A percentile compares a stretch with the other conserved stretches of the same genome.
phyloP scores from a whole-genome alignment of 2,113 vertebrate species.

The Poeciliopsis prolifica region DNA sequence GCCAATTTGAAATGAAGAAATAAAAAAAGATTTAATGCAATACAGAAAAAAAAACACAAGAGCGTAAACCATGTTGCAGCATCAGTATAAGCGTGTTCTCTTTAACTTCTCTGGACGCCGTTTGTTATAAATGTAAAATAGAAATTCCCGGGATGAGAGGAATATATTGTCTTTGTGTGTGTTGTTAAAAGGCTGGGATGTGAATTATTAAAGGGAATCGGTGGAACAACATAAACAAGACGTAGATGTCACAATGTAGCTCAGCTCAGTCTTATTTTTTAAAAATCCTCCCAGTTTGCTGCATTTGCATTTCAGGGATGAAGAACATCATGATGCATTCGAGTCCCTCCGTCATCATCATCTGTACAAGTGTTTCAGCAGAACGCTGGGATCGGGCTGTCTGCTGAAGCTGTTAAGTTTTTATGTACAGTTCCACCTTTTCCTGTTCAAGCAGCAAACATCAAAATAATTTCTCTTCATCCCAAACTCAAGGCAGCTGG shows the following conservation, averaged over 20 bases:
- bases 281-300: slow-evolving; percentile 24
- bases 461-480: slow-evolving; percentile 19
- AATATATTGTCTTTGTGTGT: slow-evolving; percentile 14
- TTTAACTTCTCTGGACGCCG: slow-evolving; percentile 28
- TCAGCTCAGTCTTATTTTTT: slow-evolving; percentile 10
- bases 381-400: neutral
- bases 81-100: slow-evolving; percentile 14
- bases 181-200: neutral
- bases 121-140: slow-evolving; percentile 27
- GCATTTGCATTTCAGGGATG: slow-evolving; percentile 48
- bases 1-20: slow-evolving; percentile 6
- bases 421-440: slow-evolving; percentile 29
- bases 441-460: slow-evolving; percentile 41
- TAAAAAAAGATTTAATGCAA: slow-evolving; percentile 59
- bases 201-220: slow-evolving; percentile 2
- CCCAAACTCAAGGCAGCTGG: slow-evolving; percentile 20
- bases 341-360: neutral
- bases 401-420: neutral
- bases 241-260: slow-evolving; percentile 19
- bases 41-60: slow-evolving; percentile 36
- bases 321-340: slow-evolving; percentile 22
- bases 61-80: slow-evolving; percentile 12
- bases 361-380: neutral
- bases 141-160: slow-evolving; percentile 25
- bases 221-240: neutral